phyloP scores from a whole-genome alignment of 2,113 vertebrate species.

The Bothrops jararaca region DNA sequence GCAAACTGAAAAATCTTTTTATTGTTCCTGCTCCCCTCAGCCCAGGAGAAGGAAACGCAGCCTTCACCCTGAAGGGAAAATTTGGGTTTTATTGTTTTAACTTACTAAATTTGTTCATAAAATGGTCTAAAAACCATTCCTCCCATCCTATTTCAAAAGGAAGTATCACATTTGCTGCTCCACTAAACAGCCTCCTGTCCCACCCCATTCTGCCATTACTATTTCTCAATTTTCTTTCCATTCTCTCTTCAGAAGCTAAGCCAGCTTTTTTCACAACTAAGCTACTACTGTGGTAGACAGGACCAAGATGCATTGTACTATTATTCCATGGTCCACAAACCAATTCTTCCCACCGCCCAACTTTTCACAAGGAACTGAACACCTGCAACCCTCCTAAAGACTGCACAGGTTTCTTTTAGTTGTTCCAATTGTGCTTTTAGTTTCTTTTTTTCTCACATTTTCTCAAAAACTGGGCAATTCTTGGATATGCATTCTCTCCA shows the following conservation, averaged over 20 bases:
- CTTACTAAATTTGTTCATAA: background rate
- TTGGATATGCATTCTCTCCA: background rate
- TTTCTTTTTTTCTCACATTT: background rate
- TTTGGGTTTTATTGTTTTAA: background rate
- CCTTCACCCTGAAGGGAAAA: background rate
- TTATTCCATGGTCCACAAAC: background rate
- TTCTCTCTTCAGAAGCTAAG: background rate
- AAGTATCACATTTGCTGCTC: background rate
- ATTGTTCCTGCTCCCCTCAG: background rate
- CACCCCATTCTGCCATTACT: background rate
- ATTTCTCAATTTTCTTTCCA: background rate
- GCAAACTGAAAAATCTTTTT: background rate
- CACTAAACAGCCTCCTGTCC: background rate
- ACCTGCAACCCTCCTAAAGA: background rate
- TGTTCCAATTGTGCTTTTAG: background rate
- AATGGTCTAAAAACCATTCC: background rate
- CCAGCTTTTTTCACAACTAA: background rate
- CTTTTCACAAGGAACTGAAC: background rate
- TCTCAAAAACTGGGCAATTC: background rate
- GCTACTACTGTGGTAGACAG: background rate
- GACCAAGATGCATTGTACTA: background rate
- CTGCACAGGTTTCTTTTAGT: background rate
- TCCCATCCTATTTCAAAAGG: background rate
- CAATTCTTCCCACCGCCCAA: background rate
- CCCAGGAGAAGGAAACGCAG: background rate